Percentiles rank a stretch among this genome's conserved stretches.
These are phyloP conservation scores for Neomonachus schauinslandi DNA, from an alignment of 2,113 vertebrate species.

Conservation along the genomic window DNA sequence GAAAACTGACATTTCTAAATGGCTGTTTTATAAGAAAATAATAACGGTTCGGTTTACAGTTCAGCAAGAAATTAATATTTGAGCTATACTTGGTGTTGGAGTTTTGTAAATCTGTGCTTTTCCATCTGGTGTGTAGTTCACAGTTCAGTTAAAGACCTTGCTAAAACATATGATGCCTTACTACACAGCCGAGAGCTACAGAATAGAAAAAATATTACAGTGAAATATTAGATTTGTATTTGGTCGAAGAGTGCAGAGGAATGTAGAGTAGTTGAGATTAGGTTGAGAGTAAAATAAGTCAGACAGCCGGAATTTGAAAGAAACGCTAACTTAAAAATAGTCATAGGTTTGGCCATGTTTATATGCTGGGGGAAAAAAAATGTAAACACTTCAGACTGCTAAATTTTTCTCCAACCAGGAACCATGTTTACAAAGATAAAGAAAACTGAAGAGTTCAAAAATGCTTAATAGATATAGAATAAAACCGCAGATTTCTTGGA, in stretches of 20 bases:
- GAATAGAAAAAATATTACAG: neutral
- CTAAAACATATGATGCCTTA: neutral
- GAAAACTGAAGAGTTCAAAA: neutral
- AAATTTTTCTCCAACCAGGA: neutral
- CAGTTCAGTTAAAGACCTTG: neutral
- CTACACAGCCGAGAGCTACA: neutral
- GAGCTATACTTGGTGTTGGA: neutral
- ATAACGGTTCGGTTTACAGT: neutral
- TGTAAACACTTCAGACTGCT: neutral
- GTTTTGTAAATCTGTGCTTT: slow-evolving; percentile 26
- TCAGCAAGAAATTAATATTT: neutral
- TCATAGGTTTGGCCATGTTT: neutral
- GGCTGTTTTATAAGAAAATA: slow-evolving; percentile 6
- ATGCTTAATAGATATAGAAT: neutral
- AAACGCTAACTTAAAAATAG: slow-evolving; percentile 22
- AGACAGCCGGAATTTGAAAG: neutral
- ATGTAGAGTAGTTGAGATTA: neutral
- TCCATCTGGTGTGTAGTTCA: slow-evolving; percentile 5
- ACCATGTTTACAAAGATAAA: neutral
- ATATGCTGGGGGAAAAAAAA: neutral
- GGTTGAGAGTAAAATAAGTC: slow-evolving; percentile 55
- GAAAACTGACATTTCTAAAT: slow-evolving; percentile 31
- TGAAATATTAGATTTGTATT: slow-evolving; percentile 34
- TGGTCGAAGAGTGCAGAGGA: neutral
- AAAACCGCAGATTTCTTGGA: neutral